Percentiles rank a stretch among this genome's conserved stretches.
Conservation (phyloP, 2,888 invertebrate species). For the Drymonia ruficornis region DNA sequence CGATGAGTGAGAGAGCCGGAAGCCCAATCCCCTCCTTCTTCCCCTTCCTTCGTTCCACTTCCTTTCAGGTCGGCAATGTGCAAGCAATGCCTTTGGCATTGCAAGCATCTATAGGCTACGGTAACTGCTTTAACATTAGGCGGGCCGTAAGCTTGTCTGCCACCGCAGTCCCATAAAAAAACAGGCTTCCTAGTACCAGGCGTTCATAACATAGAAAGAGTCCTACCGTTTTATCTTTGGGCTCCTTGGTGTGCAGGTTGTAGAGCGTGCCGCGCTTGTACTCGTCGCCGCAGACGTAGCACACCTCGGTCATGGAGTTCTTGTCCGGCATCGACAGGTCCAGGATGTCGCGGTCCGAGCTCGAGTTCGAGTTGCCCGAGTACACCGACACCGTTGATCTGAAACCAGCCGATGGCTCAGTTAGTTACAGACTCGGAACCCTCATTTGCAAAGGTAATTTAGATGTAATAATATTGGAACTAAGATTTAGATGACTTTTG, state of each 20-base stretch:
- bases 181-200: background rate
- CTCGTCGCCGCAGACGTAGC: constrained; percentile 96
- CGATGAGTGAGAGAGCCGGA: too few relatives aligned
- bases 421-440: background rate
- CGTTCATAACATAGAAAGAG: background rate
- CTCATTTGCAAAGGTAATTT: background rate
- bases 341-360: constrained; percentile 92
- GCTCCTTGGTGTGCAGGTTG: constrained; percentile 87
- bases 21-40: too few relatives aligned
- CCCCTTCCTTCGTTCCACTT: too few relatives aligned
- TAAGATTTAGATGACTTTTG: too few relatives aligned
- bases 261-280: constrained; percentile 92
- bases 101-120: too few relatives aligned
- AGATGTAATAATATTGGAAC: too few relatives aligned
- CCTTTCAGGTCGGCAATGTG: too few relatives aligned
- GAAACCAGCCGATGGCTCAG: constrained; percentile 30
- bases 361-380: constrained; percentile 79
- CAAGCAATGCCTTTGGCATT: too few relatives aligned
- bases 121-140: too few relatives aligned
- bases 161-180: too few relatives aligned
- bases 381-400: constrained; percentile 81
- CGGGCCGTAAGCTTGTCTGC: too few relatives aligned
- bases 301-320: constrained; percentile 94
- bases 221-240: constrained; percentile 78
- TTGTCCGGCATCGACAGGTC: constrained; percentile 97